Base-by-base conservation (phyloP, 2,113 vertebrate genomes). In the Upupa epops region DNA sequence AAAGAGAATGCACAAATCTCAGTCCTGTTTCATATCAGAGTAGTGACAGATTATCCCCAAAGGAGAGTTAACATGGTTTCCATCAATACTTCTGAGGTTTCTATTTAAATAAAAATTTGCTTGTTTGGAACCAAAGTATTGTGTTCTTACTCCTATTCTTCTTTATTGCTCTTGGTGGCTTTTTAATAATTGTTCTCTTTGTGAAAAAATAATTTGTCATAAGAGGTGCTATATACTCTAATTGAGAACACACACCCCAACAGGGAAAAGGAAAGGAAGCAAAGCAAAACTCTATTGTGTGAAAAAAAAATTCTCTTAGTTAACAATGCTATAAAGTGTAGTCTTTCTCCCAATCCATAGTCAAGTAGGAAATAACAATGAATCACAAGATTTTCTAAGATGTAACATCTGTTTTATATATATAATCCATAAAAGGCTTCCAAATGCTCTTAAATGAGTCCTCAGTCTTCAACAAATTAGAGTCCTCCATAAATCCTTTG, bases 321-420 rank as follows among this genome's bases (percentile, higher is more conserved):
- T 68, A 74, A 89, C 65, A 93, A 56, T 52, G 56, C 77, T 65
- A 36, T 75, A 89, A 75, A 87, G 72, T 14, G 13, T 24, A 72
- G 42, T 81, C 70, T 84, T 88, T 79, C 48, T 79, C 48, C 78
- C 34, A 82, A 19, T 37, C 55, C n/a, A n/a, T 3, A 88, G 40
- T 91, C 48, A 73, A 96, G 22, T 68, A 90, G 45, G 49, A 89
- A 89, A 75, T 68, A 86, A 90, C 63, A 94, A 96, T 76, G 66
- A 76, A 88, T 78, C 66, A 46, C 24, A 64, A 64, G 13, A 72
- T 81, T 92, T 92, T 54, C 66, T 70, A 70, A 90, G 74, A 87
- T 56, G 31, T 21, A 93, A 48, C 88, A 92, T 95, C 93, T 95
- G 89, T 1, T 95, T 90, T 83, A 60, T 58, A 76, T 94, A 83